Conservation (phyloP, 2,888 invertebrate species). For the Drosophila algonquin region DNA sequence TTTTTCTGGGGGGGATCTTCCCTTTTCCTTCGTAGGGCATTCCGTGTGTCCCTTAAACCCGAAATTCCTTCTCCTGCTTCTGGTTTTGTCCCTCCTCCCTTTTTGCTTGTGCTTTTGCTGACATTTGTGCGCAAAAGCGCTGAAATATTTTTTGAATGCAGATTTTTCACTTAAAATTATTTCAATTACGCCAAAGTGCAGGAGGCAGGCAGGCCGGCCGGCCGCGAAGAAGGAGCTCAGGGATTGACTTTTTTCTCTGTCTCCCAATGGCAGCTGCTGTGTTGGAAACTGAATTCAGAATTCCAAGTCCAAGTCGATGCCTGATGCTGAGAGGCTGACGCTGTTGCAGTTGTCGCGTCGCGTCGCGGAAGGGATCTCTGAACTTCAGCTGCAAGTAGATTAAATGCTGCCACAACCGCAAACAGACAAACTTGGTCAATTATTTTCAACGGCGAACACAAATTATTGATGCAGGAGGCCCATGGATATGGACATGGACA, state of each 20-base stretch:
- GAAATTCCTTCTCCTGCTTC: slow-evolving; percentile 5
- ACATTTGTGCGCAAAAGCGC: slow-evolving; percentile 55
- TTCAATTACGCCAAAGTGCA: slow-evolving; percentile 75
- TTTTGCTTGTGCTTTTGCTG: slow-evolving; percentile 28
- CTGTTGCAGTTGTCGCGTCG: slow-evolving; percentile 42
- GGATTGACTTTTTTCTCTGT: slow-evolving; percentile 41
- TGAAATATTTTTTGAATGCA: slow-evolving; percentile 78
- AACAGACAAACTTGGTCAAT: slow-evolving; percentile 81
- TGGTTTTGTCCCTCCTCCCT: slow-evolving; percentile 27
- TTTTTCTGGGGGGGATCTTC: too few species aligned
- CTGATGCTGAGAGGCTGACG: slow-evolving; percentile 7
- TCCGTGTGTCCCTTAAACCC: slow-evolving; percentile 1
- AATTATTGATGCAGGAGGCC: slow-evolving; percentile 75
- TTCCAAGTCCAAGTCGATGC: background rate
- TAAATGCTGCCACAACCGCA: slow-evolving; percentile 78
- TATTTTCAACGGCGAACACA: slow-evolving; percentile 80
- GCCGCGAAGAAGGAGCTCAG: slow-evolving; percentile 7
- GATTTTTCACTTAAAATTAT: slow-evolving; percentile 79
- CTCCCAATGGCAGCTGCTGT: slow-evolving; percentile 50
- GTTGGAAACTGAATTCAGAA: slow-evolving; percentile 11
- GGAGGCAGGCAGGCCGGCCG: slow-evolving; percentile 32
- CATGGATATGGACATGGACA: slow-evolving; percentile 3
- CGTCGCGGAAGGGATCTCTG: background rate
- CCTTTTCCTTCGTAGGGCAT: slow-evolving; percentile 35
- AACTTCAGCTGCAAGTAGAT: slow-evolving; percentile 69